These are phyloP conservation scores for Pelodiscus sinensis DNA, from an alignment of 2,113 vertebrate genomes.

Conservation along the genomic window DNA sequence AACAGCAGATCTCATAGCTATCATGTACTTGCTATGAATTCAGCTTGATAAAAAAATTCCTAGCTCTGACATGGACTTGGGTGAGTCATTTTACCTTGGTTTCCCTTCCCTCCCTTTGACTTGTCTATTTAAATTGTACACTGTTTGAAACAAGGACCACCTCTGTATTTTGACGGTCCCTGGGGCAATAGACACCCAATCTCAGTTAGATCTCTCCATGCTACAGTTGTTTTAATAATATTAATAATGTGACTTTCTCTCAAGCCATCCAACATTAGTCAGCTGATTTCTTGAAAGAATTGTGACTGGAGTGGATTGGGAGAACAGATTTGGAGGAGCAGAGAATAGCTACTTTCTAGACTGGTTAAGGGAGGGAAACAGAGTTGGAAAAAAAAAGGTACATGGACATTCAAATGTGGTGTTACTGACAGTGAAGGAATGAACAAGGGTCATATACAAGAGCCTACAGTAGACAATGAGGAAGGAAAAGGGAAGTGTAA, in stretches of 20 bases:
- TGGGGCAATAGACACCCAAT: not conserved
- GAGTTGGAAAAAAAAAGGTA: not conserved
- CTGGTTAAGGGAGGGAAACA: not conserved
- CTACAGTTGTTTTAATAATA: not conserved
- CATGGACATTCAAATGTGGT: not conserved
- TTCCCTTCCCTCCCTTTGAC: not conserved
- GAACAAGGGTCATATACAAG: not conserved
- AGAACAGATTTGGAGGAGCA: not conserved
- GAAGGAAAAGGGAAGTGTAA: not conserved
- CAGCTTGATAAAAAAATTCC: not conserved
- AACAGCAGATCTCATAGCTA: not conserved
- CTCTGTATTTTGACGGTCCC: not conserved
- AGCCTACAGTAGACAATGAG: not conserved
- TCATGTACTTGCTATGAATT: not conserved
- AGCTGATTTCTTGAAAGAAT: not conserved
- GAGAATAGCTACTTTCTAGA: not conserved
- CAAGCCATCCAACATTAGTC: not conserved
- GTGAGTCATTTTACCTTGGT: not conserved
- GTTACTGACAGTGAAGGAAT: not conserved
- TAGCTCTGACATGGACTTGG: not conserved
- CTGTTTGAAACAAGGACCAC: not conserved
- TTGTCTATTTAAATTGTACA: not conserved
- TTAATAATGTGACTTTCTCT: not conserved
- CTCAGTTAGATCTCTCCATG: not conserved
- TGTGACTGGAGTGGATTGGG: not conserved